Evolutionary conservation across 2,113 vertebrate species (phyloP).

Genomic region (Chloebia gouldiae): DNA sequence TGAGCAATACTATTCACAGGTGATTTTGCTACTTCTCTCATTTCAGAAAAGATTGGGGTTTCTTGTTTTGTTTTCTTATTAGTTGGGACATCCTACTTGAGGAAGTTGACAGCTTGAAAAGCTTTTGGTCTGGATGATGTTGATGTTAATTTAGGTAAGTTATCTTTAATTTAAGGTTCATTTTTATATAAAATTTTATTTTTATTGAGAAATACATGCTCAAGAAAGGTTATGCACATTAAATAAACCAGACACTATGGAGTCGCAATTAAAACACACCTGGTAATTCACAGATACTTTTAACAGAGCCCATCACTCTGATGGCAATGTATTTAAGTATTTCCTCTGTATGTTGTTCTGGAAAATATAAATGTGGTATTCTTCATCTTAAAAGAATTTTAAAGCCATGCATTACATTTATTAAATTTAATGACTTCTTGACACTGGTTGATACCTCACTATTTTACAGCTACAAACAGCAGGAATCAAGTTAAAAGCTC

Average conservation of each 20-base stretch:
- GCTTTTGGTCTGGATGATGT: background rate
- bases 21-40: background rate
- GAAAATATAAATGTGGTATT: background rate
- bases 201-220: background rate
- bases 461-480: background rate
- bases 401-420: background rate
- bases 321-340: background rate
- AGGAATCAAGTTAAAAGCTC: background rate
- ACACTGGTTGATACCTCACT: background rate
- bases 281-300: background rate
- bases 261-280: background rate
- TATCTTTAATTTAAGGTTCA: background rate
- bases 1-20: background rate
- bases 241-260: background rate
- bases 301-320: background rate
- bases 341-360: background rate
- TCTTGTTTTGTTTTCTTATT: background rate
- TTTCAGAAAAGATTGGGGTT: background rate
- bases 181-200: background rate
- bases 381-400: background rate
- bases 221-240: background rate
- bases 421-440: background rate
- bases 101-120: background rate
- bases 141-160: background rate
- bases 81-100: background rate